These are phyloP conservation scores for Procambarus clarkii DNA, from an alignment of 1,140 invertebrate genomes.

Conservation along the genomic window DNA sequence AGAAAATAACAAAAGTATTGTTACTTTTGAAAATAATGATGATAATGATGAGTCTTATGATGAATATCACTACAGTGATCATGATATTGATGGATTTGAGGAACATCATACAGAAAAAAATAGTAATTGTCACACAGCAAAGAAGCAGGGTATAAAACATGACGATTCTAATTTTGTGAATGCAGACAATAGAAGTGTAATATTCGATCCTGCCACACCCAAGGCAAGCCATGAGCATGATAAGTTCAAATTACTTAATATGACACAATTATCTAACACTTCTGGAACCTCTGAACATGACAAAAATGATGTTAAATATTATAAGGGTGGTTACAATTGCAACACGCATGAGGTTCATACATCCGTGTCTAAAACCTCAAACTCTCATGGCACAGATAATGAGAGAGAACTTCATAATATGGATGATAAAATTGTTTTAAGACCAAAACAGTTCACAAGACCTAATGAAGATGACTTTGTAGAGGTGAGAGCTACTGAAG, in stretches of 20 bases:
- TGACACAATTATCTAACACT: background rate
- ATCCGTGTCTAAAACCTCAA: background rate
- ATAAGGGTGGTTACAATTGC: too few relatives aligned
- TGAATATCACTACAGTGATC: background rate
- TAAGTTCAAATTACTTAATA: background rate
- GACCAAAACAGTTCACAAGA: background rate
- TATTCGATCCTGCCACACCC: background rate
- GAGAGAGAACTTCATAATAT: background rate
- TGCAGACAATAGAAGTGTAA: background rate
- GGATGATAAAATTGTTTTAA: background rate
- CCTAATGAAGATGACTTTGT: background rate
- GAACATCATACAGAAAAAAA: background rate
- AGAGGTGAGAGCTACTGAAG: background rate
- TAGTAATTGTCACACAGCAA: background rate
- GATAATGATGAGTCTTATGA: background rate
- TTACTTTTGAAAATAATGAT: background rate
- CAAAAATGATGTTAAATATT: background rate
- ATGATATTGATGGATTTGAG: background rate
- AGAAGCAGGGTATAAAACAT: background rate
- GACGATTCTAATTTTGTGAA: background rate
- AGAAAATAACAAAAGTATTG: background rate
- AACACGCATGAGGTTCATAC: background rate
- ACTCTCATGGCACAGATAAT: background rate
- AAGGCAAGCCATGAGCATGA: background rate
- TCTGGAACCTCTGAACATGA: background rate